Conservation (phyloP, 2,113 vertebrate species). For the Seriola aureovittata region DNA sequence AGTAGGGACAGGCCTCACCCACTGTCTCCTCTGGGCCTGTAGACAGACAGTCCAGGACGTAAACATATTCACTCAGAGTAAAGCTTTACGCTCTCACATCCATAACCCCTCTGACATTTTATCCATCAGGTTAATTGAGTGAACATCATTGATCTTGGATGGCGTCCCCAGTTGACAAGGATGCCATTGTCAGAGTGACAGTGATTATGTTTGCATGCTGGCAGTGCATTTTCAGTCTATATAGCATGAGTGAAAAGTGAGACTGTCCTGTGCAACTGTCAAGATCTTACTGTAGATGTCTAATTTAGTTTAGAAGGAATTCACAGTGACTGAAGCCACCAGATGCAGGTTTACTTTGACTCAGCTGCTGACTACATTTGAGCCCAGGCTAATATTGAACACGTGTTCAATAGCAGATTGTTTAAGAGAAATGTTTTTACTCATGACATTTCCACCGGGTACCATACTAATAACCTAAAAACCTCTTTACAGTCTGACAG, state of each 20-base stretch:
- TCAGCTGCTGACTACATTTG: neutral
- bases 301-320: neutral
- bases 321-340: conserved; percentile 7
- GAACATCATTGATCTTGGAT: conserved; percentile 71
- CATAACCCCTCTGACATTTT: conserved; percentile 58
- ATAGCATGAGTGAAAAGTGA: neutral
- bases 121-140: conserved; percentile 74
- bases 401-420: neutral
- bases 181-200: conserved; percentile 62
- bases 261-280: conserved; percentile 11
- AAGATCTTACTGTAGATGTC: neutral
- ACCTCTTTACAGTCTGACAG: conserved; percentile 24
- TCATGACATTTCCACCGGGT: neutral
- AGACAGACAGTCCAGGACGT: conserved; percentile 48
- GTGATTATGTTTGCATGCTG: conserved; percentile 50
- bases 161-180: conserved; percentile 53
- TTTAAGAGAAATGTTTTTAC: neutral
- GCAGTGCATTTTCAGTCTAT: conserved; percentile 44
- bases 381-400: neutral
- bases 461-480: neutral
- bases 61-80: conserved; percentile 32
- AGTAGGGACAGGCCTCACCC: conserved; percentile 68
- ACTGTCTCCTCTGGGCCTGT: conserved; percentile 57
- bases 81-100: conserved; percentile 29
- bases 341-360: conserved; percentile 16